Evolutionary conservation across 2,113 vertebrate genomes (phyloP).

Genomic region (Pandion haliaetus): DNA sequence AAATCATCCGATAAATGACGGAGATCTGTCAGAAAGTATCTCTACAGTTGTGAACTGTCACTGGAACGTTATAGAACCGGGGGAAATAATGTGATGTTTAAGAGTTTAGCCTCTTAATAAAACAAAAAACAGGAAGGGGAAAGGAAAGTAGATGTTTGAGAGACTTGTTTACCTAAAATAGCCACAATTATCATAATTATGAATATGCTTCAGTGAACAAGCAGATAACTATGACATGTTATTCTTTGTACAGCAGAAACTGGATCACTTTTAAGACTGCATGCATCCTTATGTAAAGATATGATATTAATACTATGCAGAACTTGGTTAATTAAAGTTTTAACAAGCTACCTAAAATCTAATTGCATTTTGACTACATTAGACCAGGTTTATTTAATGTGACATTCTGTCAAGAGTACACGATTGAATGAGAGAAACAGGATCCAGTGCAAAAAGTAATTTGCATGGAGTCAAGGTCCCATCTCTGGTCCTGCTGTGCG

Average conservation of each 20-base stretch:
- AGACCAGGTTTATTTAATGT: neutral
- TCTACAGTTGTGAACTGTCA: neutral
- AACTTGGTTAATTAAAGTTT: neutral
- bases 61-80: neutral
- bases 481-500: too few species aligned
- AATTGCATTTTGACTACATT: neutral
- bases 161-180: neutral
- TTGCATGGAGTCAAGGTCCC: neutral
- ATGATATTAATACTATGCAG: too few species aligned
- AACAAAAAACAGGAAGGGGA: neutral
- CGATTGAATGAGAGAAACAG: fast-evolving
- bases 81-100: neutral
- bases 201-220: neutral
- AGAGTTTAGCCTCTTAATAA: neutral
- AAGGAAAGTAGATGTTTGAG: neutral
- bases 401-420: neutral
- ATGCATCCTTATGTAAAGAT: neutral
- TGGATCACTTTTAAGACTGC: neutral
- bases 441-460: neutral
- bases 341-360: neutral
- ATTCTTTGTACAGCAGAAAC: neutral
- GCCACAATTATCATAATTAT: neutral
- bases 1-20: neutral
- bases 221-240: neutral
- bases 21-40: neutral